Evolutionary conservation across 1,140 invertebrate genomes (phyloP).

Genomic region (Elysia chlorotica): DNA sequence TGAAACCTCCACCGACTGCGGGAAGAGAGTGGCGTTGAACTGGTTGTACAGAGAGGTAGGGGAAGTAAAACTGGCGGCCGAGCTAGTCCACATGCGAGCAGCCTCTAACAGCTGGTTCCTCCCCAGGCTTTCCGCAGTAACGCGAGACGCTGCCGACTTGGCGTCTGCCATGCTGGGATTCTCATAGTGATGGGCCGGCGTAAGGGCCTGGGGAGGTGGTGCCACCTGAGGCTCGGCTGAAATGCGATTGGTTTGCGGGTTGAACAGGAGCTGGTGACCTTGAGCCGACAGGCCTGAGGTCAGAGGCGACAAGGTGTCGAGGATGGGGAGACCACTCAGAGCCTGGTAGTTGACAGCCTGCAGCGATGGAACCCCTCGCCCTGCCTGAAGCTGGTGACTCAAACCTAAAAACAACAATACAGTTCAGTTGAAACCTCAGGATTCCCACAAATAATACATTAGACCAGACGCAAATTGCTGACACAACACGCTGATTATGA

Average conservation of each 20-base stretch:
- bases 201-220: too few relatives aligned
- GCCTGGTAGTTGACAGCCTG: constrained; percentile 36
- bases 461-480: too few relatives aligned
- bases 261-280: too few relatives aligned
- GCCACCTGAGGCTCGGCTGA: too few relatives aligned
- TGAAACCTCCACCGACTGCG: too few relatives aligned
- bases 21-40: too few relatives aligned
- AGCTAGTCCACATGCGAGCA: constrained; percentile 3
- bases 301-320: constrained; percentile 34
- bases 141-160: neutral
- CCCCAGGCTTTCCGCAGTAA: constrained; percentile 4
- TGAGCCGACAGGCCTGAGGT: constrained; percentile 27
- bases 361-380: constrained; percentile 35
- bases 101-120: constrained; percentile 11
- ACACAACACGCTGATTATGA: too few relatives aligned
- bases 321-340: constrained; percentile 35
- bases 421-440: too few relatives aligned
- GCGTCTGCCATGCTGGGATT: neutral
- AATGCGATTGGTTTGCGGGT: too few relatives aligned
- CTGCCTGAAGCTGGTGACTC: constrained; percentile 29
- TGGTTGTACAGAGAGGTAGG: constrained; percentile 7
- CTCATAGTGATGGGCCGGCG: constrained; percentile 14
- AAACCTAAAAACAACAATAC: too few relatives aligned
- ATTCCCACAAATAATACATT: too few relatives aligned
- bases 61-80: constrained; percentile 3